Conservation (phyloP, 2,797 vertebrate genomes). For the Scolopax bukidnonensis region DNA sequence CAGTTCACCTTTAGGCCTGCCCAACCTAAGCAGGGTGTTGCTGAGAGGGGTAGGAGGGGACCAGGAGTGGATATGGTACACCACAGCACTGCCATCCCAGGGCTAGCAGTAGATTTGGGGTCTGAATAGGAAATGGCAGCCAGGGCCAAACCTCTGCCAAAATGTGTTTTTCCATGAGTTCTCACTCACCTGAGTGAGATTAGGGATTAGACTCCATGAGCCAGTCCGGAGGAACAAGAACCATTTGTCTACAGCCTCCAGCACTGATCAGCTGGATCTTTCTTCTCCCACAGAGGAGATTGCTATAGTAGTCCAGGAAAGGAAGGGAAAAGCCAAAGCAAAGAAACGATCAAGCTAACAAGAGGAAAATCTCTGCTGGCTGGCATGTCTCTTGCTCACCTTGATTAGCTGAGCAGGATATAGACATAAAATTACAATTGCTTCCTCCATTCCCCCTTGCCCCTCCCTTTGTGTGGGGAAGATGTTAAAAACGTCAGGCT, state of each 20-base stretch:
- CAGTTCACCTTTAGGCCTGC: not conserved
- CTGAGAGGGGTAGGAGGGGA: not conserved
- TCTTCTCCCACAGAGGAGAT: not conserved
- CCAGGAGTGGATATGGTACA: not conserved
- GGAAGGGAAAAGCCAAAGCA: not conserved
- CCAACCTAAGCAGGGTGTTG: not conserved
- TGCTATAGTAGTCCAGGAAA: not conserved
- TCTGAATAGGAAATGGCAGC: not conserved
- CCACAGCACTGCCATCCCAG: not conserved
- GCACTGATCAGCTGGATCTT: not conserved
- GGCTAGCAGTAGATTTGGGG: not conserved
- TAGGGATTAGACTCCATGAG: not conserved
- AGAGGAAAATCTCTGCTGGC: conserved; percentile 64
- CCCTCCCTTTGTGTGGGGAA: conserved; percentile 24
- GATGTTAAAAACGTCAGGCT: conserved; percentile 76
- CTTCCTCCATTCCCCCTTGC: conserved; percentile 53
- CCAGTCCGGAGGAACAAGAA: not conserved
- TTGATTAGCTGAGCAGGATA: conserved; percentile 77
- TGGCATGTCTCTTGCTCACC: conserved; percentile 60
- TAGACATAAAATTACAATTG: conserved; percentile 78
- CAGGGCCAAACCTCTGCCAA: not conserved
- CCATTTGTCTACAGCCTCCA: not conserved
- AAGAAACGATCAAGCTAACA: conserved; percentile 30
- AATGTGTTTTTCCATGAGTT: not conserved
- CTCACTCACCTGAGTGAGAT: not conserved